Evolutionary conservation across 2,888 invertebrate genomes (phyloP), one percentile per base, ranked within the genome.

Genomic region (Cheilosia scutellata): DNA sequence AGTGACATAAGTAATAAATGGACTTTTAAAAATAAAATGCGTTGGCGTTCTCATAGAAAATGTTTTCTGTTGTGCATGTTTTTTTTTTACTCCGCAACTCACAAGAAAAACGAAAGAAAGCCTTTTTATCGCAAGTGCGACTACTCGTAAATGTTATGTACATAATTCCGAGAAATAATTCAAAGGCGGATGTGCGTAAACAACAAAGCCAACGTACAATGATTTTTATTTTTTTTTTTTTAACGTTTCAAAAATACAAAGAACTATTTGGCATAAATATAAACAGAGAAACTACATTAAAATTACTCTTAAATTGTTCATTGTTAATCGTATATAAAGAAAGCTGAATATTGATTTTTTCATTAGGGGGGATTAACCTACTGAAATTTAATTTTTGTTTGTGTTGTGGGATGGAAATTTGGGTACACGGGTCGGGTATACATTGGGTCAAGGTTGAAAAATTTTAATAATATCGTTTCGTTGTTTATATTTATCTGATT

Each of bases 1-100:
- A 51, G 51, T 51, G 57, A 57, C 57, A 57, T 33, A 57, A 11
- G 57, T 5, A 57, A 57, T 33, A 31, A 33, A 57, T 57, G 33
- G 57, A 20, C 27, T 57, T 57, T 57, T 31, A 57, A 57, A 57
- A 33, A 57, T 33, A 57, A 57, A 37, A 37, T 5, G 11, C 20
- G 57, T 57, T n/a, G 57, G 33, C 11, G 20, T 37, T 37, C 1
- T 16, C 20, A 20, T 51, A 11, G 51, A 51, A 51, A 51, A 27
- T n/a, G 25, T 27, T 51, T 11, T 16, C 5, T 47, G 44, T 37
- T 47, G 44, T 37, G 11, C 11, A 11, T 3, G 11, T 37, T 37
- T 37, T 47, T 16, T 20, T 20, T 20, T 20, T 20, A 20, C 6
- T 4, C 7, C 44, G 4, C n/a, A 47, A 47, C n/a, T 47, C 5